phyloP scores from a whole-genome alignment of 2,797 vertebrate genomes.

The Artibeus lituratus region DNA sequence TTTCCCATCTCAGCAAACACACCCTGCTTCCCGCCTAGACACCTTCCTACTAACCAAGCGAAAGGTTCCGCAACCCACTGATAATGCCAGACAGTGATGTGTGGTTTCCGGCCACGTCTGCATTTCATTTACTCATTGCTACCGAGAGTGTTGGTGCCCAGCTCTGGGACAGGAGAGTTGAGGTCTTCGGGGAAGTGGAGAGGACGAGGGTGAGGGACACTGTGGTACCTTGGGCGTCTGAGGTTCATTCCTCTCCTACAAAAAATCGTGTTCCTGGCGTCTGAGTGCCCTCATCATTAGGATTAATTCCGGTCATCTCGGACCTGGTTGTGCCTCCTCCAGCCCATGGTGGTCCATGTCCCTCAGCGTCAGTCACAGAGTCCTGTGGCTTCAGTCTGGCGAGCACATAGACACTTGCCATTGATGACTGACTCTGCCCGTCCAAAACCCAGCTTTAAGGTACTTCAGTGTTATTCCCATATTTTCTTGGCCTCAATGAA shows the following conservation, averaged over 20 bases:
- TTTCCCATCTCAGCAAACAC: not conserved
- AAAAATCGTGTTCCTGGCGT: not conserved
- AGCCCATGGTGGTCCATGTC: not conserved
- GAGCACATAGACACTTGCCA: fast-evolving
- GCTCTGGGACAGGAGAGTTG: not conserved
- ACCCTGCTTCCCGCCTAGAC: not conserved
- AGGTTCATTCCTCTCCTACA: not conserved
- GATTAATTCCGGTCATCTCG: not conserved
- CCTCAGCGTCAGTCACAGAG: not conserved
- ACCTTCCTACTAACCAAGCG: not conserved
- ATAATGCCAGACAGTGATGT: not conserved
- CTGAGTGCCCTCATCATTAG: not conserved
- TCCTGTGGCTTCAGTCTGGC: fast-evolving
- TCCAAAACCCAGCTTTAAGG: not conserved
- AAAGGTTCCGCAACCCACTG: not conserved
- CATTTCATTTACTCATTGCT: not conserved
- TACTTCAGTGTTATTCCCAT: not conserved
- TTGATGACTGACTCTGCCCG: not conserved
- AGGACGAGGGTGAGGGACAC: not conserved
- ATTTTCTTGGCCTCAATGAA: not conserved
- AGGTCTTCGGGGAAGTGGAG: not conserved
- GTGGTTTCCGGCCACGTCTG: not conserved
- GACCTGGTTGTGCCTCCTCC: not conserved
- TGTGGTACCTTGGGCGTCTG: not conserved
- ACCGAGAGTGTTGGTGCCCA: not conserved